Base-by-base conservation (phyloP, 1,140 invertebrate genomes). In the Polyergus mexicanus region DNA sequence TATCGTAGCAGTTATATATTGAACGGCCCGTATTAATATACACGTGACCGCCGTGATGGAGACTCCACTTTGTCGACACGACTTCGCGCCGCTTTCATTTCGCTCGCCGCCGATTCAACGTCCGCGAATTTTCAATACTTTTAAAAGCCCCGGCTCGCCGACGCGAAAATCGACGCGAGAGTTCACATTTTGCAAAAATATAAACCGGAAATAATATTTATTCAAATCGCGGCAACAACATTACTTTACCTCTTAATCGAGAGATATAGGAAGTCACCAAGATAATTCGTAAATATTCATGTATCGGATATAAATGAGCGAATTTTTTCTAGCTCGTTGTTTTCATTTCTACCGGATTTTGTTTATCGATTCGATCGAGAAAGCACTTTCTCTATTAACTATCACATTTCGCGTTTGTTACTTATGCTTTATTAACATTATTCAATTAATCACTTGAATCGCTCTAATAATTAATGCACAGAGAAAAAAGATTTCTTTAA, bases 1-100 rank as follows among this genome's bases (percentile, higher is more conserved):
- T 89, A 89, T 76, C 68, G 74, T 75, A 68, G 8, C 35, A 51
- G 44, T 71, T 86, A 69, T 75, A 47, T 47, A 81, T 86, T 84
- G 83, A 51, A 51, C 47, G 56, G 28, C 47, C 35, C 51, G 66
- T 72, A 60, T 88, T 88, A 86, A 86, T 75, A 38, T 74, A 44
- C 44, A 60, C 38, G 83, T 86, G 87, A 86, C 78, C 68, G 60
- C 44, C 47, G 7, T 19, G 58, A 58, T 56, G 65, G 51, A 38
- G 41, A 22, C 5, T 69, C 58, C 16, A 84, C 66, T 51, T 88
- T 60, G 38, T 74, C 47, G 68, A 65, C 13, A 28, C 47, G 47
- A 22, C 56, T 63, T 11, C 41, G 32, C 35, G 6, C 13, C 54
- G 38, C 54, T 83, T 74, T 60, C 56, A 4, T 72, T 56, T 58